Evolutionary conservation across 2,113 vertebrate species (phyloP), one percentile per base, ranked within the genome.

Genomic region (Tachycineta bicolor): DNA sequence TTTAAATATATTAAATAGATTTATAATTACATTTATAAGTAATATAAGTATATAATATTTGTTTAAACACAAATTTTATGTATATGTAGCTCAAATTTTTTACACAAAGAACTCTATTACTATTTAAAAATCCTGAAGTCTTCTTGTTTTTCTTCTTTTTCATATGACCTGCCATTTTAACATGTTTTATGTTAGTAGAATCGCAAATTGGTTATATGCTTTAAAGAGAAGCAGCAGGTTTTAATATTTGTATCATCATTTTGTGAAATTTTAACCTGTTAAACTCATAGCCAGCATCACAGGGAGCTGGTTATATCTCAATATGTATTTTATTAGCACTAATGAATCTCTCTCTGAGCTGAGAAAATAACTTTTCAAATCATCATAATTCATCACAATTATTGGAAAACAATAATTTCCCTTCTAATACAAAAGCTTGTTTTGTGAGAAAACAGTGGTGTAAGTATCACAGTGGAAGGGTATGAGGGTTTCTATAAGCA

Each of bases 201-300:
- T 87, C 39, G 34, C 55, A 79, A 91, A 82, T 65, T 44, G 23
- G 84, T 83, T 87, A 44, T 76, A 70, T 19, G 12, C 55, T 91
- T 93, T 91, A 85, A 85, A 93, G 58, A 83, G 41, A 94, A 91
- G 56, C 82, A 93, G 47, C 50, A 92, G 67, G 71, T 85, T 94
- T 77, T 88, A 94, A 53, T 94, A 87, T 76, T 93, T 92, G 89
- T 79, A 80, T 96, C 84, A 91, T 76, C 4, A 82, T 79, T 85
- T 91, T 67, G 39, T 91, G 82, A 88, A 89, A 93, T 83, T 92
- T 85, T 95, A 89, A 87, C 53, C 65, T 94, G 46, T 75, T 94
- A 81, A 93, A 71, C 63, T 89, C 34, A 53, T 59, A 93, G 33
- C 28, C 23, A 76, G 31, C 62, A 62, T 95, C 81, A 84, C 44